phyloP scores from a whole-genome alignment of 2,113 vertebrate genomes.

The Porphyrio hochstetteri region DNA sequence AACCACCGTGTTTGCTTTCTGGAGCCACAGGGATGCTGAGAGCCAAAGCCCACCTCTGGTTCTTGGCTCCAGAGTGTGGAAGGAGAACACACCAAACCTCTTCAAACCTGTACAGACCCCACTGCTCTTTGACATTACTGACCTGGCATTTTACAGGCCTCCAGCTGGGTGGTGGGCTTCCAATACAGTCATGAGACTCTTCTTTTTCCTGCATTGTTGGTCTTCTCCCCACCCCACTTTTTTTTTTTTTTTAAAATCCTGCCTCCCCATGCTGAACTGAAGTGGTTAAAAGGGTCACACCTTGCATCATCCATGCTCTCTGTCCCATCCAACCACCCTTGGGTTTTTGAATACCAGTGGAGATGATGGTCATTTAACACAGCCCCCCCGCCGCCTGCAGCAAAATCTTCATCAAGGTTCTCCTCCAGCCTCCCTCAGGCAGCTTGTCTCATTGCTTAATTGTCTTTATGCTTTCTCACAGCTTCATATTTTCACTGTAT shows the following conservation, averaged over 20 bases:
- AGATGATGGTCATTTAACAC: conserved; percentile 30
- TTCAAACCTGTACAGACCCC: not conserved
- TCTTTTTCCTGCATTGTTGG: not conserved
- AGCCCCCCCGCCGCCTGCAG: conserved; percentile 32
- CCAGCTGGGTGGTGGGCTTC: not conserved
- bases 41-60: not conserved
- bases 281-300: not conserved
- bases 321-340: not conserved
- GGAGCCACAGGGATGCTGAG: not conserved
- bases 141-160: not conserved
- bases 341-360: not conserved
- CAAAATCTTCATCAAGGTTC: conserved; percentile 52
- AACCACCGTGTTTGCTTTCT: not conserved
- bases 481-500: conserved; percentile 10
- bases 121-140: not conserved
- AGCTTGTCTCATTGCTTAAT: conserved; percentile 44
- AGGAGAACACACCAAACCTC: not conserved
- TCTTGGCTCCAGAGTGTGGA: not conserved
- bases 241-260: not conserved
- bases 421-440: conserved; percentile 24
- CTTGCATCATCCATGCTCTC: not conserved
- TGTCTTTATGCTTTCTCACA: conserved; percentile 41
- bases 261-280: not conserved
- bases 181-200: not conserved
- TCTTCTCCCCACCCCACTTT: not conserved